These are phyloP conservation scores for Enteromius mattozi DNA, from an alignment of 2,797 vertebrate genomes.

Conservation along the genomic window DNA sequence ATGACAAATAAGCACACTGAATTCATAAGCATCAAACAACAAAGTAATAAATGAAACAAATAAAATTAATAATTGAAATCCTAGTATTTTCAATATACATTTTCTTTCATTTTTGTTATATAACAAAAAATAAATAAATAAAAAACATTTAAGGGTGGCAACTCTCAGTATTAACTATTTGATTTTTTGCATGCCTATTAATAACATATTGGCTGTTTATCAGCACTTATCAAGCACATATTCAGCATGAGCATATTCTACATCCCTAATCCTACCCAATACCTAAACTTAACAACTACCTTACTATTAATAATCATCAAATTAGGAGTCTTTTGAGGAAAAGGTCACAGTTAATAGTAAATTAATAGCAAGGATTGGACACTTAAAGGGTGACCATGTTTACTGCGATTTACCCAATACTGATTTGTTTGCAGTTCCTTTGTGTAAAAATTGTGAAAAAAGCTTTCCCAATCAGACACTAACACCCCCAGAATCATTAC, in stretches of 20 bases:
- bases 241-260: background rate
- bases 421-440: background rate
- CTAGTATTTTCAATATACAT: no score
- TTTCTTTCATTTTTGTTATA: no score
- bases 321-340: background rate
- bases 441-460: background rate
- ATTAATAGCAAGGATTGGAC: background rate
- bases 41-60: background rate
- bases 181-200: no score
- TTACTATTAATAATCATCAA: background rate
- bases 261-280: background rate
- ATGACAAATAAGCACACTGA: no score
- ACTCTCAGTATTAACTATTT: background rate
- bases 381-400: background rate
- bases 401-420: background rate
- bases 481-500: slow-evolving; percentile 2
- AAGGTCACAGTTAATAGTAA: background rate
- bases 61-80: no score
- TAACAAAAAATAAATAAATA: background rate
- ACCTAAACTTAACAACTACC: background rate
- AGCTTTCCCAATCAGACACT: background rate
- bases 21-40: background rate
- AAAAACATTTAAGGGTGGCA: no score
- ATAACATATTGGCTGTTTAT: background rate
- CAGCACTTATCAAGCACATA: background rate